Conservation (phyloP, 2,888 invertebrate species). For the Aromia moschata region DNA sequence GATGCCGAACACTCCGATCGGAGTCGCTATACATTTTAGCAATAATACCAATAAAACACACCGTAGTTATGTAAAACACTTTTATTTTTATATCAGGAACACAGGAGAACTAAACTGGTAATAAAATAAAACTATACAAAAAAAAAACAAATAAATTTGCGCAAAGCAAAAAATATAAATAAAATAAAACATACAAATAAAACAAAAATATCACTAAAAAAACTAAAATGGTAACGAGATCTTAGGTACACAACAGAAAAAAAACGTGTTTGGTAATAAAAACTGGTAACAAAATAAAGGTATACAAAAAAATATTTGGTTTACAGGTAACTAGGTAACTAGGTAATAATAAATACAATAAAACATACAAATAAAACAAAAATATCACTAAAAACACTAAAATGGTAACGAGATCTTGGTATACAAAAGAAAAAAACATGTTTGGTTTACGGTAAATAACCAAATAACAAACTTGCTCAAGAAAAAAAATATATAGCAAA, state of each 20-base stretch:
- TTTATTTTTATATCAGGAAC: conserved; percentile 5
- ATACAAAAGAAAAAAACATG: conserved; percentile 2
- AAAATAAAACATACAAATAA: background rate
- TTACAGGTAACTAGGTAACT: too few relatives aligned
- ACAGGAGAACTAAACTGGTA: conserved; percentile 1
- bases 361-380: background rate
- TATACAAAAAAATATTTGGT: too few relatives aligned
- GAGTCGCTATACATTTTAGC: conserved; percentile 6
- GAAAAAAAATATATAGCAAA: background rate
- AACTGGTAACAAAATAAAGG: too few relatives aligned
- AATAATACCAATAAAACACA: conserved; percentile 1
- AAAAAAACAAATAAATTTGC: background rate
- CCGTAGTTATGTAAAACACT: background rate
- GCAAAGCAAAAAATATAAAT: too few relatives aligned
- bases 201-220: background rate
- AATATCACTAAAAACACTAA: background rate
- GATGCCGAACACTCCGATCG: conserved; percentile 10
- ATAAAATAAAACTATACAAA: conserved; percentile 3
- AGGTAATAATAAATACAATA: too few relatives aligned
- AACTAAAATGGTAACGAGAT: background rate
- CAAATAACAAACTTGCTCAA: conserved; percentile 2
- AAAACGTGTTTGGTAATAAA: too few relatives aligned
- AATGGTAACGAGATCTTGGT: background rate
- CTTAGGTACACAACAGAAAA: too few relatives aligned
- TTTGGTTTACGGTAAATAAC: conserved; percentile 1